A percentile compares a stretch with the other conserved stretches of the same genome.
These are phyloP conservation scores for Loxodonta africana DNA, from an alignment of 2,113 vertebrate genomes.

Conservation along the genomic window DNA sequence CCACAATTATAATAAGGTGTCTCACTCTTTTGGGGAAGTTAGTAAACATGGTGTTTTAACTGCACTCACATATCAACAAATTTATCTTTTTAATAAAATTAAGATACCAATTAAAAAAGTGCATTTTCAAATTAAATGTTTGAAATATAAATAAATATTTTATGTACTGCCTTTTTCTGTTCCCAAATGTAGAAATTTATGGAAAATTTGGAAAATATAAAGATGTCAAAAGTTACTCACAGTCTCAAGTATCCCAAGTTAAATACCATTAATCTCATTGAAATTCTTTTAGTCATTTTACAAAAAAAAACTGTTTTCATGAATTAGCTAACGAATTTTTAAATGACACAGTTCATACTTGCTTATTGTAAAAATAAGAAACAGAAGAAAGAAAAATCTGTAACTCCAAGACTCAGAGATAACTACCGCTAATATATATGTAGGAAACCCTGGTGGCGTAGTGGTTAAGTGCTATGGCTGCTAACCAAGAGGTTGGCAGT, in stretches of 20 bases:
- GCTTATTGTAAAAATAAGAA: not conserved
- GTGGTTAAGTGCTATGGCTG: no score
- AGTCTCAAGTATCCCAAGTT: not conserved
- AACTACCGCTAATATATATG: not conserved
- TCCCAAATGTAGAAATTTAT: not conserved
- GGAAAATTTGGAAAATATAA: constrained; percentile 1
- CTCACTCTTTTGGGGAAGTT: not conserved
- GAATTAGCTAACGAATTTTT: not conserved
- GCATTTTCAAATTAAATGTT: not conserved
- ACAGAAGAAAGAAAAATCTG: not conserved
- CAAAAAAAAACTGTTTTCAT: not conserved
- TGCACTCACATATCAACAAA: not conserved
- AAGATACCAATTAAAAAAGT: not conserved
- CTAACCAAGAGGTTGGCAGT: no score
- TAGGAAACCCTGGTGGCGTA: no score
- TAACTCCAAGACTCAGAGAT: constrained; percentile 12
- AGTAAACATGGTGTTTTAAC: not conserved
- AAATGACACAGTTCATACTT: not conserved
- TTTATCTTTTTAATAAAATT: not conserved
- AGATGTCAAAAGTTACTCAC: constrained; percentile 24
- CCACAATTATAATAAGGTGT: not conserved
- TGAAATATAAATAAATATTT: not conserved
- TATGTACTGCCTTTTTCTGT: not conserved
- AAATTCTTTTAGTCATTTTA: constrained; percentile 8
- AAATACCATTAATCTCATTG: not conserved